These are phyloP conservation scores for Chydorus sphaericus DNA, from an alignment of 2,888 invertebrate species.

Conservation along the genomic window DNA sequence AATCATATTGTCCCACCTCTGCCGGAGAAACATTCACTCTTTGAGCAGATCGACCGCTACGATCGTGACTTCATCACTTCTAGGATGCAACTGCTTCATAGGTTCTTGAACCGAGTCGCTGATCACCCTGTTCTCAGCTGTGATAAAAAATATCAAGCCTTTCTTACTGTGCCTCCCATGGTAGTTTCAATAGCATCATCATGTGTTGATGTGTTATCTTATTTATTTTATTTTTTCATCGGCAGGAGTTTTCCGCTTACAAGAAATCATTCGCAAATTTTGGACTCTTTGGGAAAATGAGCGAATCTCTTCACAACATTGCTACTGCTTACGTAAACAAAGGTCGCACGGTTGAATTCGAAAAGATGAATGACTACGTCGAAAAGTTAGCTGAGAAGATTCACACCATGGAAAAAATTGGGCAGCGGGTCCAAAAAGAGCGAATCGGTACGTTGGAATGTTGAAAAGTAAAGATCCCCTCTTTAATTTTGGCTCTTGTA, in stretches of 20 bases:
- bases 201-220: background rate
- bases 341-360: conserved; percentile 44
- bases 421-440: conserved; percentile 46
- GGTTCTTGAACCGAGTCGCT: conserved; percentile 47
- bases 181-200: conserved; percentile 25
- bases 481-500: too few relatives aligned
- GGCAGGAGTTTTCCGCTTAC: background rate
- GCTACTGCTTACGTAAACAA: conserved; percentile 39
- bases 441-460: conserved; percentile 32
- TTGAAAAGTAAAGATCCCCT: too few relatives aligned
- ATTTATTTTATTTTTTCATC: background rate
- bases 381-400: conserved; percentile 44
- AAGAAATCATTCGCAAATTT: background rate
- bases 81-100: conserved; percentile 47
- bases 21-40: conserved; percentile 50
- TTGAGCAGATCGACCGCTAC: conserved; percentile 51
- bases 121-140: conserved; percentile 53
- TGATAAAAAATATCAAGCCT: conserved; percentile 45
- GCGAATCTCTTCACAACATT: conserved; percentile 41
- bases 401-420: conserved; percentile 44
- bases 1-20: conserved; percentile 51
- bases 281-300: conserved; percentile 30
- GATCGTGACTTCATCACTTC: conserved; percentile 51
- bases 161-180: conserved; percentile 47
- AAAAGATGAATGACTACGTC: conserved; percentile 44